A percentile compares a stretch with the other conserved stretches of the same genome.
Evolutionary conservation across 1,140 invertebrate species (phyloP).

Genomic region (Ceratosolen fusciceps): DNA sequence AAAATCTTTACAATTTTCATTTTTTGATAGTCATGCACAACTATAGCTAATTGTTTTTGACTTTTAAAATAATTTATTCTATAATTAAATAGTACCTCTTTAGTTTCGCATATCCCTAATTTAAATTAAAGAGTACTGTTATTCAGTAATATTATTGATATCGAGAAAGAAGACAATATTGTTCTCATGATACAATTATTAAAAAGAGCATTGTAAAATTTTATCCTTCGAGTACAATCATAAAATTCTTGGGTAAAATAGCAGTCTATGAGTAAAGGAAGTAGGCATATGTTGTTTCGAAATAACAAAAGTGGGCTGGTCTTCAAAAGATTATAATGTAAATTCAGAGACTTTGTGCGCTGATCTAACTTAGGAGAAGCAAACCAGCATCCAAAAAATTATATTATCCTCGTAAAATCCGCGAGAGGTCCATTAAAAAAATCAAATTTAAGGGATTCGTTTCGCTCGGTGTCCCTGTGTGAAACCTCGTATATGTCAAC

Average conservation of each 20-base stretch:
- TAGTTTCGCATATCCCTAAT: not conserved
- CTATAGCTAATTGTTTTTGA: too few relatives aligned
- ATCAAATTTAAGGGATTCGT: conserved; percentile 1
- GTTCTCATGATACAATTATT: not conserved
- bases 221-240: not conserved
- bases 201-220: not conserved
- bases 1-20: too few relatives aligned
- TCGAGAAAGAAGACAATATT: not conserved
- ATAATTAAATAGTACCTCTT: too few relatives aligned
- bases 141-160: not conserved
- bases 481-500: not conserved
- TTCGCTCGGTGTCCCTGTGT: not conserved
- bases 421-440: conserved; percentile 14
- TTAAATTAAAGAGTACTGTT: not conserved
- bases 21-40: too few relatives aligned
- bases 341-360: not conserved
- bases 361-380: not conserved
- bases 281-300: not conserved
- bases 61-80: too few relatives aligned
- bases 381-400: not conserved
- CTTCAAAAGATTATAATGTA: not conserved
- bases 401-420: not conserved
- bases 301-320: not conserved
- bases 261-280: not conserved
- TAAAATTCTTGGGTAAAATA: not conserved